Evolutionary conservation across 2,797 vertebrate species (phyloP), one percentile per base, ranked within the genome.

Genomic region (Rhinogobio ventralis): DNA sequence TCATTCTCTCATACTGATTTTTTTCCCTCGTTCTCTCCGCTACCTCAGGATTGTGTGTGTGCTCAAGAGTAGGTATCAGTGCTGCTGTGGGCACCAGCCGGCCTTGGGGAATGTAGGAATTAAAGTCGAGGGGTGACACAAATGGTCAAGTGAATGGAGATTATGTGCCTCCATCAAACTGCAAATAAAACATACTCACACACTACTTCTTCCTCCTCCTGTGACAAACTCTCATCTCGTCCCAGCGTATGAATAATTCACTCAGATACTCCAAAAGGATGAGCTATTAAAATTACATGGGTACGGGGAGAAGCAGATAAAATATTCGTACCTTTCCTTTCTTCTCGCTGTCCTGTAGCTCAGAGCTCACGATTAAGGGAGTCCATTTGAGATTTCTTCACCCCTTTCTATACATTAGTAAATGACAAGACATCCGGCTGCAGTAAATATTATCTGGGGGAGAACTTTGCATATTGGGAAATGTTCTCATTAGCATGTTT

Each of bases 231-330:
- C 83, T 33, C 62, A 45, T 79, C 45, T 75, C 67, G 46, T 74
- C 71, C 42, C 57, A 4, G 23, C 4, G 2, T 53, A 86, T 86
- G 81, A 82, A 90, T 89, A 83, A 91, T 90, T 89, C 79, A 88
- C 77, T 74, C 79, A 36, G 77, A 85, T 67, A 86, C 86, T 85
- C 89, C 79, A 88, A 86, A 89, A 83, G 81, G 79, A 84, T 75
- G 49, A 66, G 55, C 66, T 83, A 88, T 89, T 87, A 88, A 88
- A 89, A 87, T 89, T 82, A 87, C 87, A 88, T 85, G 67, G 82
- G 64, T 49, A 81, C 23, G 8, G 20, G 14, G 84, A 42, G 51
- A 69, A 71, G 74, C 66, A 33, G 79, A 79, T 80, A n/a, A 87
- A 74, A 85, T 72, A 84, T 86, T 82, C 78, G 75, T 84, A 82